Evolutionary conservation across 2,797 vertebrate genomes (phyloP).

Genomic region (Dryobates pubescens): DNA sequence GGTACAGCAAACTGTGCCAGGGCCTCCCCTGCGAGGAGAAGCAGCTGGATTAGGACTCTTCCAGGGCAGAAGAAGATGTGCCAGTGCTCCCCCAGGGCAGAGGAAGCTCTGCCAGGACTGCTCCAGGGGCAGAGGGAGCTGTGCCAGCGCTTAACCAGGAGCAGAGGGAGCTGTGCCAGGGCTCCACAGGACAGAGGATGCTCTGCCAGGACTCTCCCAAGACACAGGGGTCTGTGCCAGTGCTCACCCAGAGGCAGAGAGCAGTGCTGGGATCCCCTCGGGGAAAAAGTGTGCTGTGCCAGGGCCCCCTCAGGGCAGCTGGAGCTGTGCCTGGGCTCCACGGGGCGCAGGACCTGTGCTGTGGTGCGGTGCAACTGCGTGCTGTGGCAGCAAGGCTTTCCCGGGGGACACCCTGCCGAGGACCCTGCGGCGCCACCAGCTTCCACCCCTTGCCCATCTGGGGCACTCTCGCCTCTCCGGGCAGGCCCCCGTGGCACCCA

Average conservation of each 20-base stretch:
- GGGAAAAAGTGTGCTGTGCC: not conserved
- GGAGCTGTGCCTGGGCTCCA: not conserved
- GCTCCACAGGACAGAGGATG: not conserved
- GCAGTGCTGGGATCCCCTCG: not conserved
- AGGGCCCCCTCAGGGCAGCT: not conserved
- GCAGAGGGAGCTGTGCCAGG: not conserved
- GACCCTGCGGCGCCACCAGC: not conserved
- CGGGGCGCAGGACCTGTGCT: not conserved
- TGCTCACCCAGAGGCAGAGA: not conserved
- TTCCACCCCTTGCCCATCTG: not conserved
- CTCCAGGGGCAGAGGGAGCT: not conserved
- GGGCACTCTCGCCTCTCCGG: not conserved
- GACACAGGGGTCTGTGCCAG: not conserved
- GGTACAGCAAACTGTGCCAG: not conserved
- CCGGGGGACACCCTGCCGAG: not conserved
- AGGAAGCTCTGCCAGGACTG: not conserved
- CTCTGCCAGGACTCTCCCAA: not conserved
- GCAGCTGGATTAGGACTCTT: not conserved
- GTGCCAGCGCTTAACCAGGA: not conserved
- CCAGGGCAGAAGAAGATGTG: not conserved
- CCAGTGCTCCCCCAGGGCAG: not conserved
- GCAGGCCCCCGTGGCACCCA: not conserved
- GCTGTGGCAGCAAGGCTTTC: accelerated
- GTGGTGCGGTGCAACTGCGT: not conserved
- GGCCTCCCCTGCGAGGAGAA: not conserved